Conservation (phyloP, 37 sponge, comb jelly and placozoan species). For the Oopsacas minuta region DNA sequence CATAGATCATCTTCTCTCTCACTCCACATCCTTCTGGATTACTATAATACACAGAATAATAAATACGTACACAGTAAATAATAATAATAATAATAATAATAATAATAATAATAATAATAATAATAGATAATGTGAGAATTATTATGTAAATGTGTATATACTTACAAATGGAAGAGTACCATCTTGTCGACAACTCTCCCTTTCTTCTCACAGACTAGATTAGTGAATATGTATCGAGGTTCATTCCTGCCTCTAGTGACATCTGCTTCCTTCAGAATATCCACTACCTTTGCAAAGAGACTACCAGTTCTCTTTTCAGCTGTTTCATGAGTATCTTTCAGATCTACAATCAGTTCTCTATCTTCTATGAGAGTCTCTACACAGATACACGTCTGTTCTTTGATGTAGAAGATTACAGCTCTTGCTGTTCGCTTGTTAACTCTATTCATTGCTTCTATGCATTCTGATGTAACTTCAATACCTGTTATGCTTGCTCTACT, state of each 20-base stretch:
- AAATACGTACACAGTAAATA: background rate
- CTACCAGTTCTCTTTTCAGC: background rate
- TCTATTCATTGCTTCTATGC: background rate
- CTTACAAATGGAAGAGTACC: background rate
- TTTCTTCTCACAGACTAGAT: background rate
- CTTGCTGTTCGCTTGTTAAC: background rate
- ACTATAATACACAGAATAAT: background rate
- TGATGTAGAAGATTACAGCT: background rate
- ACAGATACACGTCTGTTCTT: background rate
- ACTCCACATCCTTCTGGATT: background rate
- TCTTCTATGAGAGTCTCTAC: background rate
- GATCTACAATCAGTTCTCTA: background rate
- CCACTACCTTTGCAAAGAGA: background rate
- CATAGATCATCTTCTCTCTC: background rate
- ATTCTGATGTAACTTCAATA: background rate
- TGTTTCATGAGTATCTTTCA: background rate
- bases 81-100: background rate
- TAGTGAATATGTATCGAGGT: background rate
- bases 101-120: background rate
- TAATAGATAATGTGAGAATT: background rate
- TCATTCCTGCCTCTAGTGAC: background rate
- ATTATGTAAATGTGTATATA: background rate
- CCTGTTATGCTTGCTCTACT: background rate
- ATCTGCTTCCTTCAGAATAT: background rate
- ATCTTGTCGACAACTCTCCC: background rate